Conservation (phyloP, 2,888 invertebrate species). For the Phyto melanocephala region DNA sequence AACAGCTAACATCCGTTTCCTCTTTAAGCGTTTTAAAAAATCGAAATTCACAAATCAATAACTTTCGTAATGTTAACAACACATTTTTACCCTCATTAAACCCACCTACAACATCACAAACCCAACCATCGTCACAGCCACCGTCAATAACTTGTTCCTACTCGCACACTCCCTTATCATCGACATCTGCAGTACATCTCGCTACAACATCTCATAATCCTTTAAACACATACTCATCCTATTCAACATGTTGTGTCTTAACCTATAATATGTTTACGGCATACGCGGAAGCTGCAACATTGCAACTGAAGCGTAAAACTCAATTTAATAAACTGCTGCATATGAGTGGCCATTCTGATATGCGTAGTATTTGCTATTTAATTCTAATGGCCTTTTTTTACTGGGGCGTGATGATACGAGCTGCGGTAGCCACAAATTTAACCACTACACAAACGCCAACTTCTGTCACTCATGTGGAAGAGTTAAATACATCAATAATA, state of each 20-base stretch:
- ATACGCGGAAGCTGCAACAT: conserved; percentile 56
- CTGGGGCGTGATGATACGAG: conserved; percentile 74
- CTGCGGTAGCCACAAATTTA: conserved; percentile 70
- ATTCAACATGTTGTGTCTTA: conserved; percentile 51
- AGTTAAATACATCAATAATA: conserved; percentile 15
- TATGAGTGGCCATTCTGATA: conserved; percentile 59
- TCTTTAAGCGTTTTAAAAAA: conserved; percentile 30
- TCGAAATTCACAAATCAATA: conserved; percentile 50
- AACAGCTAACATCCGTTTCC: conserved; percentile 63
- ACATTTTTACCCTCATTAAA: conserved; percentile 32
- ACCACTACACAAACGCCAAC: conserved; percentile 44
- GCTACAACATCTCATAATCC: conserved; percentile 1
- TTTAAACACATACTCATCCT: conserved; percentile 18
- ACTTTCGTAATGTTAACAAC: conserved; percentile 27
- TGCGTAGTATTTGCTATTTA: conserved; percentile 69
- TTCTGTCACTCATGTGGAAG: conserved; percentile 32
- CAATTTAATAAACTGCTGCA: conserved; percentile 59
- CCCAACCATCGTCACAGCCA: conserved; percentile 9
- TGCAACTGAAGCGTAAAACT: conserved; percentile 63
- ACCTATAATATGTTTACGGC: conserved; percentile 58
- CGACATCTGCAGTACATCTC: neutral
- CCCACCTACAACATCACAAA: neutral
- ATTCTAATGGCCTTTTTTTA: conserved; percentile 73
- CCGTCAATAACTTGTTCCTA: conserved; percentile 28
- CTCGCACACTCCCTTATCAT: neutral